Conservation (phyloP, 1,140 invertebrate genomes). For the Drosophila erecta region DNA sequence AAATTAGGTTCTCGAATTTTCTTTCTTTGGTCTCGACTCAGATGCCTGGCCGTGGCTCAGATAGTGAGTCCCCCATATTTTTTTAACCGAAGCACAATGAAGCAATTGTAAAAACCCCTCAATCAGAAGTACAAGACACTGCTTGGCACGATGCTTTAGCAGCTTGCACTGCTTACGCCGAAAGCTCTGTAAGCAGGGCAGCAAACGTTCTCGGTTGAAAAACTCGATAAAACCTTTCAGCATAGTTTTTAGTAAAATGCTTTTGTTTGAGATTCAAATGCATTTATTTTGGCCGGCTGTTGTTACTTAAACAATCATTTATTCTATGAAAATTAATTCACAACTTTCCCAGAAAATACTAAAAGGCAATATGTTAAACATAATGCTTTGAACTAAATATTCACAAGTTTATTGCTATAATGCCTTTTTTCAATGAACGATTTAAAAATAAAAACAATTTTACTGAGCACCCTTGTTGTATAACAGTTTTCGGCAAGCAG, state of each 20-base stretch:
- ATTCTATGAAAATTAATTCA: not conserved
- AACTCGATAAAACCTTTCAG: not conserved
- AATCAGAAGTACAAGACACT: conserved; percentile 4
- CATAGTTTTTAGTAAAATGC: too few species aligned
- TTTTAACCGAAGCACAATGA: conserved; percentile 6
- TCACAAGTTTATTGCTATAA: too few species aligned
- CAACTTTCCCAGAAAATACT: too few species aligned
- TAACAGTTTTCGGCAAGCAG: not conserved
- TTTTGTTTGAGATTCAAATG: too few species aligned
- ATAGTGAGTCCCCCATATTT: conserved; percentile 3
- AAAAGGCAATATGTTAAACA: too few species aligned
- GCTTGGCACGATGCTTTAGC: conserved; percentile 1
- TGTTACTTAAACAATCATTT: not conserved
- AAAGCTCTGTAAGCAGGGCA: not conserved
- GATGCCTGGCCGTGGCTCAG: conserved; percentile 12
- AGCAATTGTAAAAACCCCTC: not conserved
- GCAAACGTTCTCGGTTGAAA: not conserved
- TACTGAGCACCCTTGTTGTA: not conserved
- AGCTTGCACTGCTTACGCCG: not conserved
- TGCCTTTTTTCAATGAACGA: too few species aligned
- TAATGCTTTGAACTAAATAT: too few species aligned
- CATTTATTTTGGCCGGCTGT: too few species aligned
- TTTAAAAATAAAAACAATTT: too few species aligned
- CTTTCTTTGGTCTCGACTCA: conserved; percentile 13
- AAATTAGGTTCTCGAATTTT: conserved; percentile 11